These are phyloP conservation scores for Pseudochaenichthys georgianus DNA, from an alignment of 2,797 vertebrate genomes.

Conservation along the genomic window DNA sequence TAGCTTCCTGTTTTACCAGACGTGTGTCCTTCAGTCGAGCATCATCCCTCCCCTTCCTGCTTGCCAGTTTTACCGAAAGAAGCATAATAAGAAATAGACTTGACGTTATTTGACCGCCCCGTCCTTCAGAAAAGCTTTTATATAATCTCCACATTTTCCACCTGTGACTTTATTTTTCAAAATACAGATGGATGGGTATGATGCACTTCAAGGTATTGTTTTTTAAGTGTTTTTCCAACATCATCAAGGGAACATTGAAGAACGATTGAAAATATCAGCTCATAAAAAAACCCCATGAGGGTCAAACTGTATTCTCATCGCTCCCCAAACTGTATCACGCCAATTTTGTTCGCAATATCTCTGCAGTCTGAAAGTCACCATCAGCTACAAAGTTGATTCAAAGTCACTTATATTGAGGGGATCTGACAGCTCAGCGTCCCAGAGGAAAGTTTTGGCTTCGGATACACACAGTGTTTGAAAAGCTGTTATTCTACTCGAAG, in stretches of 20 bases:
- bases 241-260: constrained; percentile 22
- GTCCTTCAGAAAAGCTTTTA: constrained; percentile 42
- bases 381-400: constrained; percentile 57
- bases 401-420: constrained; percentile 53
- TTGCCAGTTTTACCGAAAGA: constrained; percentile 38
- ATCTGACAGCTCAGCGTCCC: constrained; percentile 48
- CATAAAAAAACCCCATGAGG: neutral
- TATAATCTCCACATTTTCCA: constrained; percentile 11
- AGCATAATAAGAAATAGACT: constrained; percentile 43
- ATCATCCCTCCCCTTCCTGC: constrained; percentile 55
- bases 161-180: constrained; percentile 15
- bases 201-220: constrained; percentile 19
- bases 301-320: constrained; percentile 13
- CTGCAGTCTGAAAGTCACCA: constrained; percentile 41
- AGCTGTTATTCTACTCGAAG: constrained; percentile 45
- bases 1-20: constrained; percentile 60
- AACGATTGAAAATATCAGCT: constrained; percentile 15
- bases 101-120: constrained; percentile 10
- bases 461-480: constrained; percentile 27
- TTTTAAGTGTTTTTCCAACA: constrained; percentile 14
- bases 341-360: constrained; percentile 20
- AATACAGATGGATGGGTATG: constrained; percentile 2
- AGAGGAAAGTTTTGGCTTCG: constrained; percentile 42
- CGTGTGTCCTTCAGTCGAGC: constrained; percentile 71
- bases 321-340: constrained; percentile 6